Percentiles rank a stretch among this genome's conserved stretches.
Evolutionary conservation across 2,113 vertebrate species (phyloP).

Genomic region (Chloebia gouldiae): DNA sequence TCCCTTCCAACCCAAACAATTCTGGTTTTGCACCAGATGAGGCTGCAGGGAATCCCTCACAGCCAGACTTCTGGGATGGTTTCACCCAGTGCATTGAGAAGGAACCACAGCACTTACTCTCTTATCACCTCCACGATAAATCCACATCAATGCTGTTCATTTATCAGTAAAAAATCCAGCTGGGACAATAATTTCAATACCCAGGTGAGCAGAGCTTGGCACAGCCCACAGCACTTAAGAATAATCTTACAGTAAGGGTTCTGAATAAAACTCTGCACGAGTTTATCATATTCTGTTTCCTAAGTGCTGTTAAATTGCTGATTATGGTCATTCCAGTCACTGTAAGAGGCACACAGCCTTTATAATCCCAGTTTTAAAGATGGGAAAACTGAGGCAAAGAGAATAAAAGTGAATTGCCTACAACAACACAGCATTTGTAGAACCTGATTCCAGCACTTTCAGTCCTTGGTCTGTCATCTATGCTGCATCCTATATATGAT

Average conservation of each 20-base stretch:
- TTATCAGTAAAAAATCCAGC: neutral
- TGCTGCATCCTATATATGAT: neutral
- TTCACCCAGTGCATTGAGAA: neutral
- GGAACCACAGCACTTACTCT: rapidly evolving
- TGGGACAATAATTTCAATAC: neutral
- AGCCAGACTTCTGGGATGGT: neutral
- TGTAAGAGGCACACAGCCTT: neutral
- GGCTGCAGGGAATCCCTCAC: neutral
- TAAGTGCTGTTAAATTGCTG: neutral
- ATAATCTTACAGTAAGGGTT: neutral
- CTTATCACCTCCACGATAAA: neutral
- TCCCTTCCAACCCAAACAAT: neutral
- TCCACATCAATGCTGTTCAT: neutral
- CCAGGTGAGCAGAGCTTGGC: neutral
- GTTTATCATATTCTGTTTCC: neutral
- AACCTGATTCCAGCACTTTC: neutral
- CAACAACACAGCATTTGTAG: neutral
- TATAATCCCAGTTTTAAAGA: neutral
- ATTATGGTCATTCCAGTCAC: neutral
- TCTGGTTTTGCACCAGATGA: neutral
- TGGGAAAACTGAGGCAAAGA: neutral
- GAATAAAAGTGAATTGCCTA: neutral
- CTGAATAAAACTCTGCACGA: neutral
- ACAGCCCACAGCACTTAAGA: neutral
- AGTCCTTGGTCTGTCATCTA: neutral